phyloP scores from a whole-genome alignment of 2,113 vertebrate species.

The Ardeotis arabs region DNA sequence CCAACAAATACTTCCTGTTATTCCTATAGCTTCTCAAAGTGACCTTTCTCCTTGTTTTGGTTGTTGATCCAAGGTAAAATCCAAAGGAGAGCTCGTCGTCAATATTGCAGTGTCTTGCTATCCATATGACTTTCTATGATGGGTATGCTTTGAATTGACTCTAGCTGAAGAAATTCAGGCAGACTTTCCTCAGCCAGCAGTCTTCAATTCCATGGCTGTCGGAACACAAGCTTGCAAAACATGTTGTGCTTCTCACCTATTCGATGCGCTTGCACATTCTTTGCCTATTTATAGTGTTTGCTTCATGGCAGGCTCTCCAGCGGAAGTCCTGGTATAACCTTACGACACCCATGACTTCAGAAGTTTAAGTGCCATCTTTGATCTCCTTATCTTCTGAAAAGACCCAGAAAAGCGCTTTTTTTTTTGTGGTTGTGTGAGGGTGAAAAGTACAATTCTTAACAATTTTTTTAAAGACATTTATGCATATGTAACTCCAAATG shows the following conservation, averaged over 20 bases:
- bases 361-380: background rate
- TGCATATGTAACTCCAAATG: background rate
- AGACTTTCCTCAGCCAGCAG: background rate
- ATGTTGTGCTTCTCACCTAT: slow-evolving; percentile 7
- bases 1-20: background rate
- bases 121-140: rapidly evolving
- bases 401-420: background rate
- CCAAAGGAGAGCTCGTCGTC: background rate
- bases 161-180: background rate
- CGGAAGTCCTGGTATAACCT: slow-evolving; percentile 22
- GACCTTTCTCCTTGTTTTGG: background rate
- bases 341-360: background rate
- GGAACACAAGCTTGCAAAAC: background rate
- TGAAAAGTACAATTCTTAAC: background rate
- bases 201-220: background rate
- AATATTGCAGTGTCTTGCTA: background rate
- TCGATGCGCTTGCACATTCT: slow-evolving; percentile 24
- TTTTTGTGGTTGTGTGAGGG: background rate
- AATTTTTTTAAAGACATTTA: background rate
- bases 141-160: background rate
- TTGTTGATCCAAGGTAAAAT: background rate
- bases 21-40: background rate
- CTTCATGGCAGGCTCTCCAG: background rate
- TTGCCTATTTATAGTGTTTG: slow-evolving; percentile 49
- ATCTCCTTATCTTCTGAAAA: background rate